Base-by-base conservation (phyloP, 2,113 vertebrate species). In the Halichoerus grypus region DNA sequence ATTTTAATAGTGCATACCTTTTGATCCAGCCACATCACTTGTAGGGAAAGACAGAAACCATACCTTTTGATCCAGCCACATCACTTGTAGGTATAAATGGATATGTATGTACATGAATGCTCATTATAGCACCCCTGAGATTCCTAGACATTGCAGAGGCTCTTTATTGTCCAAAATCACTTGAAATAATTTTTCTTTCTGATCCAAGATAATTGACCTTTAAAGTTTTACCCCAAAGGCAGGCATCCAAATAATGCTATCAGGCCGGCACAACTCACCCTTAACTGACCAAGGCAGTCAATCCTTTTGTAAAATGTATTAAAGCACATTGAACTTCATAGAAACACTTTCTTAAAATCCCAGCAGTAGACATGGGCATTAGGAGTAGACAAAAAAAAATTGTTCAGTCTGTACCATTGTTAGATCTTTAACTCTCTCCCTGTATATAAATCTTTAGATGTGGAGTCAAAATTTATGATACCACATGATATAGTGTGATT, bases 351-450 rank as follows among this genome's bases (percentile, higher is more conserved):
- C 7, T 76, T 88, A 95, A 93, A 91, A 79, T 91, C 46, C 42
- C 65, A 96, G 72, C 8, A 82, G 33, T 72, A 94, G 51, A 87
- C 46, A 72, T 65, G 24, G 19, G 15, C 33, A 82, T 94, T 91
- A 81, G 72, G 7, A 4, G 28, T 82, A 95, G 79, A 95, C 7
- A 46, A 80, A 94, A 79, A 36, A 90, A 57, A 61, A 11, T 3
- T 82, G 14, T 77, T 95, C 33, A 77, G 8, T 92, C 15, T 88
- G 12, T 71, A 88, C 11, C 31, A 51, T 84, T 96, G 57, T 76
- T 95, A 92, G 42, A 79, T n/a, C 74, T 90, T 94, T 92, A 77
- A 83, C 95, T 94, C 22, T 77, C 59, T 94, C 59, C 49, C 46
- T 79, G 14, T 95, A 36, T 49, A 57, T 92, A 87, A 65, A 86